These are phyloP conservation scores for Leptopilina boulardi DNA, from an alignment of 1,140 invertebrate genomes.

Conservation along the genomic window DNA sequence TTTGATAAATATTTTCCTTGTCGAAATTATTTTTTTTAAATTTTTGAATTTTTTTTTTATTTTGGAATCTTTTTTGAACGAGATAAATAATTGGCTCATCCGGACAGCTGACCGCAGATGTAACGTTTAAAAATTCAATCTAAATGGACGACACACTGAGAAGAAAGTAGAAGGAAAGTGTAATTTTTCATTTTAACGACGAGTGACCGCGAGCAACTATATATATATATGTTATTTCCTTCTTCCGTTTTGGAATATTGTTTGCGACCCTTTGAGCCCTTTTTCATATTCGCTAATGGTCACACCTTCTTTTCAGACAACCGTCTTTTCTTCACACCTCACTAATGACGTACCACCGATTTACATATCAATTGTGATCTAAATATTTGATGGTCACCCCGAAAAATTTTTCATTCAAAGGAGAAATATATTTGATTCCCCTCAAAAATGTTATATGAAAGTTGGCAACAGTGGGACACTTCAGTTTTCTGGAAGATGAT, in stretches of 20 bases:
- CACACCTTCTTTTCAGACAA: conserved; percentile 54
- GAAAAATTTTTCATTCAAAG: background rate
- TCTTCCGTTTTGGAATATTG: conserved; percentile 53
- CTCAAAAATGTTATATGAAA: background rate
- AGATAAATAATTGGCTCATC: conserved; percentile 52
- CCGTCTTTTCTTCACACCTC: conserved; percentile 42
- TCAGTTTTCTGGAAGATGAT: too few relatives aligned
- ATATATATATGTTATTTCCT: conserved; percentile 42
- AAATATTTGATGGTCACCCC: conserved; percentile 43
- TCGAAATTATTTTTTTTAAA: too few relatives aligned
- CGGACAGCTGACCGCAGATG: conserved; percentile 61
- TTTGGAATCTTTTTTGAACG: too few relatives aligned
- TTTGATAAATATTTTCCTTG: too few relatives aligned
- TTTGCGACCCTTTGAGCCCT: conserved; percentile 57
- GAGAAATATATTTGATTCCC: background rate
- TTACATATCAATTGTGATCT: conserved; percentile 62
- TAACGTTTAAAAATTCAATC: conserved; percentile 53
- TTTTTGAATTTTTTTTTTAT: too few relatives aligned
- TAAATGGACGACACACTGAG: conserved; percentile 21
- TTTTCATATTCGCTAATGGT: conserved; percentile 44
- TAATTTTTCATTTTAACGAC: conserved; percentile 68
- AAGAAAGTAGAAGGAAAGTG: conserved; percentile 48
- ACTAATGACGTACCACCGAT: conserved; percentile 59
- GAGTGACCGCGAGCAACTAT: conserved; percentile 53
- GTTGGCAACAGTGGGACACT: too few relatives aligned